Conservation (phyloP, 53 echinoderm and acorn worm species). For the Crossaster papposus region DNA sequence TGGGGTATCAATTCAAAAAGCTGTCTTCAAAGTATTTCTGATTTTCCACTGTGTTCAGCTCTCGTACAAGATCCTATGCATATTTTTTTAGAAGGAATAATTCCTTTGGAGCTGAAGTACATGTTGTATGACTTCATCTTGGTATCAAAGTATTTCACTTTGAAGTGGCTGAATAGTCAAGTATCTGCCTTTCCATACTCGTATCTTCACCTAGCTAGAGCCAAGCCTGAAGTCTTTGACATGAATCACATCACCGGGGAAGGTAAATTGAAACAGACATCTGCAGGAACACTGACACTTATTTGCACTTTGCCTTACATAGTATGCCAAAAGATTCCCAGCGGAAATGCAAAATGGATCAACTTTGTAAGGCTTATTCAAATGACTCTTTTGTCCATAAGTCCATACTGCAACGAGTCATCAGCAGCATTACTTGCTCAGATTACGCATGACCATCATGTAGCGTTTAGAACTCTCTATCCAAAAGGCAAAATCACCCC, state of each 20-base stretch:
- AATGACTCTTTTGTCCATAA: conserved; percentile 60
- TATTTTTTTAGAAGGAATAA: conserved; percentile 69
- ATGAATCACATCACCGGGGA: conserved; percentile 26
- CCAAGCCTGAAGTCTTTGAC: conserved; percentile 59
- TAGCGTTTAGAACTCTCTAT: conserved; percentile 47
- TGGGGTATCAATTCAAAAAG: conserved; percentile 76
- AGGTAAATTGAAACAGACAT: conserved; percentile 68
- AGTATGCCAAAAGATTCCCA: conserved; percentile 58
- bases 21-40: conserved; percentile 54
- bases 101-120: conserved; percentile 72
- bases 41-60: conserved; percentile 57
- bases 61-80: conserved; percentile 84
- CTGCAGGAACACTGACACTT: conserved; percentile 63
- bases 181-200: conserved; percentile 64
- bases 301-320: conserved; percentile 63
- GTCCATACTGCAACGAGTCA: conserved; percentile 41
- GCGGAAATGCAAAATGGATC: conserved; percentile 58
- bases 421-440: conserved; percentile 52
- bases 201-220: conserved; percentile 46
- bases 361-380: conserved; percentile 67
- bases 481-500: conserved; percentile 64
- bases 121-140: conserved; percentile 63
- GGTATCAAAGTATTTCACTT: conserved; percentile 60
- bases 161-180: conserved; percentile 71
- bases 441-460: conserved; percentile 58